Evolutionary conservation across 2,888 invertebrate genomes (phyloP), one percentile per base, ranked within the genome.

Genomic region (Chalcis sispes): DNA sequence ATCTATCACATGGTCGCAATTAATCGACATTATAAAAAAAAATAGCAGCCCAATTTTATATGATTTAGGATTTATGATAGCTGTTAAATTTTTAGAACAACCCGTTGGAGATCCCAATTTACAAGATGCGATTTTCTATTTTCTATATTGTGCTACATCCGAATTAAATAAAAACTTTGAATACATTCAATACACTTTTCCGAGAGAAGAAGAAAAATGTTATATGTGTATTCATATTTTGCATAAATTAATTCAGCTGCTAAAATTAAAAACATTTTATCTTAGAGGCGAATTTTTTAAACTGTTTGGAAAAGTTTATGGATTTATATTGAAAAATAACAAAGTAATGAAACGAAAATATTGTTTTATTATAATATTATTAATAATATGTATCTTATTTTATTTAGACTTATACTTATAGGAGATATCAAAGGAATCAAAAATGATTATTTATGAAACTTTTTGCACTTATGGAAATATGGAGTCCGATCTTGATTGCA

Each of bases 381-480:
- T 52, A 50, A 61, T 15, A 13, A 20, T 29, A 64, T 25, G 1
- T 65, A 23, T 20, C 56, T 54, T 52, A 48, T 62, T 25, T 18
- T 29, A 36, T 42, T 36, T 25, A 52, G 27, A 1, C 40, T 46
- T 67, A 64, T 27, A 59, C 50, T 73, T 75, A 0, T 36, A 75
- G 76, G 46, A 65, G 36, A 40, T 52, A 42, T 50, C 36, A 8
- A 18, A 56, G 2, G 36, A 75, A 32, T 58, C 29, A 8, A 75
- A 62, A 67, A 65, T 32, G 32, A 75, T 78, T 2, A 80, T 86
- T 50, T 85, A 84, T 69, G 80, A 79, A 40, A 77, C 72, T 7
- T 80, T 87, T 18, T 81, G 83, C 7, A 80, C 83, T 32, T 80
- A 83, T 76, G 81, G 83, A 27, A 85, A 83, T 84, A 87, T 87